These are phyloP conservation scores for Noctua pronuba DNA, from an alignment of 2,888 invertebrate genomes.

Conservation along the genomic window DNA sequence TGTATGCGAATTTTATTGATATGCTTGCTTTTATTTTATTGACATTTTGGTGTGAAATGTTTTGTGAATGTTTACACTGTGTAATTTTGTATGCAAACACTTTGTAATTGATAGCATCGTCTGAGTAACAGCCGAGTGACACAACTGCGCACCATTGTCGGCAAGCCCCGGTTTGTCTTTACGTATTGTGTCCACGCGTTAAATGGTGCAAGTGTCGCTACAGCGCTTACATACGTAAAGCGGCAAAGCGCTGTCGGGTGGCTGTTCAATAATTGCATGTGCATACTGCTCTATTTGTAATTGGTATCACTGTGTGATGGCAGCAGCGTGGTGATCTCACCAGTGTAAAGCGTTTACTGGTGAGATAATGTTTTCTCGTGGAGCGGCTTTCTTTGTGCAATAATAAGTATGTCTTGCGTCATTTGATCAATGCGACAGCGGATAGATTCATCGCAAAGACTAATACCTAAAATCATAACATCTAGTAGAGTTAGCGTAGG, in stretches of 20 bases:
- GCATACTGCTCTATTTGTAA: slow-evolving; percentile 56
- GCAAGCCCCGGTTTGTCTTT: slow-evolving; percentile 52
- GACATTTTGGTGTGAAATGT: neutral
- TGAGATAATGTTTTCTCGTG: neutral
- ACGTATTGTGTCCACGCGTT: slow-evolving; percentile 64
- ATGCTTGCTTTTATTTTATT: too few relatives aligned
- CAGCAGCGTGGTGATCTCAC: slow-evolving; percentile 42
- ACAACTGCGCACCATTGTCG: slow-evolving; percentile 49
- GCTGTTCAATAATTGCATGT: slow-evolving; percentile 41
- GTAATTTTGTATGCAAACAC: slow-evolving; percentile 40
- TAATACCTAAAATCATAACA: neutral
- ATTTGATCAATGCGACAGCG: neutral
- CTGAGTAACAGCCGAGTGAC: slow-evolving; percentile 52
- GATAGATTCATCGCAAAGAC: neutral
- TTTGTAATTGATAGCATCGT: slow-evolving; percentile 45
- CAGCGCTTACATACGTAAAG: slow-evolving; percentile 55
- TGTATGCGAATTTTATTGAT: neutral
- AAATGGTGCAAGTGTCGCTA: slow-evolving; percentile 68
- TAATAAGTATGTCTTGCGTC: neutral
- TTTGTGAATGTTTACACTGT: neutral
- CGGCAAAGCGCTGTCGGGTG: slow-evolving; percentile 24
- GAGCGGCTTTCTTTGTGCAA: neutral
- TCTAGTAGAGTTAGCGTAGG: neutral
- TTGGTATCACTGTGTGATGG: slow-evolving; percentile 43
- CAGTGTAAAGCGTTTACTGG: neutral